phyloP scores from a whole-genome alignment of 2,888 invertebrate genomes.

The Metellina segmentata region DNA sequence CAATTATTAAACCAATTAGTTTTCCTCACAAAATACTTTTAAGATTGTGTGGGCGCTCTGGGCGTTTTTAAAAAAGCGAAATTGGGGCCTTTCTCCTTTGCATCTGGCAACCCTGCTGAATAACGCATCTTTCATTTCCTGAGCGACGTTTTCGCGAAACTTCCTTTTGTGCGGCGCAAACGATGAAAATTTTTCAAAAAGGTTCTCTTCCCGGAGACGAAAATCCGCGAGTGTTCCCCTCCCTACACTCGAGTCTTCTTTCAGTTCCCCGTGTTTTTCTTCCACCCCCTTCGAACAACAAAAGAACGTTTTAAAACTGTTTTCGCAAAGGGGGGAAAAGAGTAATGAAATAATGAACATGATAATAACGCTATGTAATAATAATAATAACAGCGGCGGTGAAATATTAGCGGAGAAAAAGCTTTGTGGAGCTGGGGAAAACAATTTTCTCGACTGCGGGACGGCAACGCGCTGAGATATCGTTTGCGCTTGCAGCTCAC shows the following conservation, averaged over 20 bases:
- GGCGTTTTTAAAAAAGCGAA: too few relatives aligned
- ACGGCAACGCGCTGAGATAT: background rate
- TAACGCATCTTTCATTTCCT: constrained; percentile 48
- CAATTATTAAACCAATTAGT: background rate
- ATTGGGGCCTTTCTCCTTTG: too few relatives aligned
- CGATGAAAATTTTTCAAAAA: constrained; percentile 68
- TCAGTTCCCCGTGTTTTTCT: background rate
- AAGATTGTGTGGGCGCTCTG: background rate
- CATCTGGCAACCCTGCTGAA: constrained; percentile 2
- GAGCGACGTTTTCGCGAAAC: constrained; percentile 16
- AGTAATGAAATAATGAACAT: constrained; percentile 75
- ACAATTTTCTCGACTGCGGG: constrained; percentile 36
- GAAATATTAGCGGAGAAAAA: constrained; percentile 62
- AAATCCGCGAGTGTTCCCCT: background rate
- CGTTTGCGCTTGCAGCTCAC: background rate
- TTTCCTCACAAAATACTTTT: background rate
- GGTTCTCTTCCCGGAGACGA: constrained; percentile 3
- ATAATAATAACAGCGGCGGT: constrained; percentile 62
- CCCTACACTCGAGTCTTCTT: background rate
- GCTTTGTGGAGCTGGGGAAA: constrained; percentile 5
- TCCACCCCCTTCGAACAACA: constrained; percentile 29
- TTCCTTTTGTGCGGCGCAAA: constrained; percentile 54
- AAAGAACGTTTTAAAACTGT: constrained; percentile 65
- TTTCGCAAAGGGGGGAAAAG: constrained; percentile 40
- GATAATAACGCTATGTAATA: constrained; percentile 18